Conservation (phyloP, 37 sponge, comb jelly and placozoan genomes). For the Beroe ovata region DNA sequence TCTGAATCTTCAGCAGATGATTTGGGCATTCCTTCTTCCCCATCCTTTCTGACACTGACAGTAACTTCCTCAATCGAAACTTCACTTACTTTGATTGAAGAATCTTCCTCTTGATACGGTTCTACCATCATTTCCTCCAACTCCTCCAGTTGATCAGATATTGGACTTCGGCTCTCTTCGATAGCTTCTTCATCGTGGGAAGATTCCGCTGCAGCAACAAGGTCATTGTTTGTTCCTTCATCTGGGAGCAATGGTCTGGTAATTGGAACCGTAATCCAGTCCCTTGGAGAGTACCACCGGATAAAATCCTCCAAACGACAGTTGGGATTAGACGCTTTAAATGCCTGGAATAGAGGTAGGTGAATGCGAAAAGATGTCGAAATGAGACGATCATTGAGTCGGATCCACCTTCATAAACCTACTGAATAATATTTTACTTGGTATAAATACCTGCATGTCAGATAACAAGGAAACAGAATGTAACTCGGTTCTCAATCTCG, state of each 20-base stretch:
- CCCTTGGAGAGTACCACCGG: slow-evolving; percentile 98
- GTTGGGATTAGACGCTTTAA: slow-evolving; percentile 95
- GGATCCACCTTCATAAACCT: too few species aligned
- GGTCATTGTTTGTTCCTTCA: not conserved
- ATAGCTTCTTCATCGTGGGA: not conserved
- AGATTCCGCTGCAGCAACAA: slow-evolving; percentile 1
- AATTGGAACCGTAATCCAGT: slow-evolving; percentile 77
- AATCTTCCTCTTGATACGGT: not conserved
- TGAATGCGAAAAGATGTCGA: not conserved
- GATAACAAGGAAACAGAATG: slow-evolving; percentile 93
- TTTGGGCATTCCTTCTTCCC: slow-evolving; percentile 21
- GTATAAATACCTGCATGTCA: slow-evolving; percentile 93
- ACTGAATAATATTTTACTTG: not conserved
- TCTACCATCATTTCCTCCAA: not conserved
- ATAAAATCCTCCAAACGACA: slow-evolving; percentile 95
- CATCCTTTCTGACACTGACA: slow-evolving; percentile 8
- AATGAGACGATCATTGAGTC: too few species aligned
- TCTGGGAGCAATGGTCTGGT: not conserved
- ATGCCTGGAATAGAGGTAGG: slow-evolving; percentile 26
- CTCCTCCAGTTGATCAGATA: not conserved
- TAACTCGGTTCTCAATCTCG: slow-evolving; percentile 82
- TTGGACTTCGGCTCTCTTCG: not conserved
- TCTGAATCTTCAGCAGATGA: slow-evolving; percentile 7
- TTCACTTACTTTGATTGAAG: not conserved
- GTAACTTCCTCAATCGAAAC: not conserved